Conservation (phyloP, 2,797 vertebrate species). For the Sebastolobus altivelis region DNA sequence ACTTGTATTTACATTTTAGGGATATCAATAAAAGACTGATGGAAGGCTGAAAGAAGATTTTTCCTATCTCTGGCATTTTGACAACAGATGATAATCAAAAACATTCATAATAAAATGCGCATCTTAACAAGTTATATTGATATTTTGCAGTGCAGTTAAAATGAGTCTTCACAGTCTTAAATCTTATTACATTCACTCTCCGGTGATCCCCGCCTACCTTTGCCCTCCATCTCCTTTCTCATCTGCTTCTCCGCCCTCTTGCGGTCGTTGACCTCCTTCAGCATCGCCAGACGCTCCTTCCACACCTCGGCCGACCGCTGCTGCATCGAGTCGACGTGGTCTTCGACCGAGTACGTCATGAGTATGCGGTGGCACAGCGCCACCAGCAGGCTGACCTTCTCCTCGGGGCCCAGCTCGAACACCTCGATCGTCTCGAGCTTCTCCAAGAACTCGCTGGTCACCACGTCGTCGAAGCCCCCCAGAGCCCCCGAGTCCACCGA, state of each 20-base stretch:
- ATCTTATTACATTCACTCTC: neutral
- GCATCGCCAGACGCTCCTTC: slow-evolving; percentile 93
- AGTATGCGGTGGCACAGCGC: slow-evolving; percentile 96
- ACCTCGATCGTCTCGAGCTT: slow-evolving; percentile 94
- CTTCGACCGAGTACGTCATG: slow-evolving; percentile 97
- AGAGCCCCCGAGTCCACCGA: slow-evolving; percentile 78
- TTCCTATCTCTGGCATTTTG: too few species aligned
- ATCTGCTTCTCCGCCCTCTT: slow-evolving; percentile 93
- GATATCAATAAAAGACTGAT: too few species aligned
- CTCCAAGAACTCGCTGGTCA: slow-evolving; percentile 94
- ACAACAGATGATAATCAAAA: too few species aligned
- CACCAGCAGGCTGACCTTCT: slow-evolving; percentile 92
- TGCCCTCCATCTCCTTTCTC: slow-evolving; percentile 92
- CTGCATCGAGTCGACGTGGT: slow-evolving; percentile 94
- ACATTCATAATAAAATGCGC: too few species aligned
- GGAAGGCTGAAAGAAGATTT: too few species aligned
- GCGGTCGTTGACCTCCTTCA: slow-evolving; percentile 96
- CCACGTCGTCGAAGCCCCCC: slow-evolving; percentile 90
- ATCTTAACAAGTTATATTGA: too few species aligned
- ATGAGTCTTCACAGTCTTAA: neutral
- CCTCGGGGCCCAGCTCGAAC: slow-evolving; percentile 92
- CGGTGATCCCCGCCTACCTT: slow-evolving; percentile 75
- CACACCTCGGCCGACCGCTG: slow-evolving; percentile 92
- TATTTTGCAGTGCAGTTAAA: neutral
- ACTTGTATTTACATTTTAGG: too few species aligned